Conservation (phyloP, 2,797 vertebrate genomes). For the Anabas testudineus region DNA sequence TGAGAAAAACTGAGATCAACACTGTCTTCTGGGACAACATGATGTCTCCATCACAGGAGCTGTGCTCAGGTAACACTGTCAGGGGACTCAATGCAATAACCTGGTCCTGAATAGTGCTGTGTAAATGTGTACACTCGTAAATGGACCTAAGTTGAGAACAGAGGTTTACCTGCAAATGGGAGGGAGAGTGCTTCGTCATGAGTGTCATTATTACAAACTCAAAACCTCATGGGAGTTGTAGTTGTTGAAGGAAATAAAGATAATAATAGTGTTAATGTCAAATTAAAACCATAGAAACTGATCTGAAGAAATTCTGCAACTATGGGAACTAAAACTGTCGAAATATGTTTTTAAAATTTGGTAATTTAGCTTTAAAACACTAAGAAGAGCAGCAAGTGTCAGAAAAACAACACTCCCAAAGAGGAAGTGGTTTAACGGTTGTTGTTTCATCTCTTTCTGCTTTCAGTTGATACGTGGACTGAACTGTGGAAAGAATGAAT, state of each 20-base stretch:
- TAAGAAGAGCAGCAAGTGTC: neutral
- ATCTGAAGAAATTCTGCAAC: neutral
- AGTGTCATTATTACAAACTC: neutral
- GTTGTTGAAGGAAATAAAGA: neutral
- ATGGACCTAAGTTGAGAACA: neutral
- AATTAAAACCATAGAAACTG: neutral
- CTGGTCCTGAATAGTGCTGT: too few species aligned
- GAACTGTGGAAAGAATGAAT: constrained; percentile 38
- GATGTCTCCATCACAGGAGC: too few species aligned
- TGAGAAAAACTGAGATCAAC: too few species aligned
- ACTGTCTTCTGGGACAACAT: too few species aligned
- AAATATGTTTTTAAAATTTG: neutral
- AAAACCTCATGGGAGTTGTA: constrained; percentile 18
- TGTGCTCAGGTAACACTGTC: too few species aligned
- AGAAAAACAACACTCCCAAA: constrained; percentile 14
- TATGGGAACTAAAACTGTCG: neutral
- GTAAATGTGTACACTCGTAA: too few species aligned
- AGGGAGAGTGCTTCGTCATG: neutral
- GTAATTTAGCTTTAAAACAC: neutral
- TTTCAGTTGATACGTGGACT: neutral
- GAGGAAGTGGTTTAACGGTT: constrained; percentile 79
- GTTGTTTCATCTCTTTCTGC: constrained; percentile 33
- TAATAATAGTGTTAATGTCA: neutral
- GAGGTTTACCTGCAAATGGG: too few species aligned
- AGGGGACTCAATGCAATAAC: too few species aligned